Percentiles rank a stretch among this genome's conserved stretches.
Conservation (phyloP, 2,888 invertebrate species). For the Phania funesta region DNA sequence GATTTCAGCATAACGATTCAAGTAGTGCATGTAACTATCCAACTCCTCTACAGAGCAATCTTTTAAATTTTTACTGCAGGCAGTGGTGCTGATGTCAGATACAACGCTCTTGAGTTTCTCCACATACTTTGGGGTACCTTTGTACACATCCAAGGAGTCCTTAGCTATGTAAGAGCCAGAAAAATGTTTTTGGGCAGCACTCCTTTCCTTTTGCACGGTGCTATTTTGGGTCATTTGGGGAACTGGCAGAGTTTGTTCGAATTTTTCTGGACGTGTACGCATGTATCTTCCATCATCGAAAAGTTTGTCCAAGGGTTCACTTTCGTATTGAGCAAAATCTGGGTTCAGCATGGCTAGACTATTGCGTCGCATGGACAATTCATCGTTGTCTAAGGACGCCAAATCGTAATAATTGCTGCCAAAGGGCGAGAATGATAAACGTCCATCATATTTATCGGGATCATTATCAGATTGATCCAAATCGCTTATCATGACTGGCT, state of each 20-base stretch:
- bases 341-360: slow-evolving; percentile 57
- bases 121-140: slow-evolving; percentile 70
- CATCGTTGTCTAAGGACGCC: slow-evolving; percentile 58
- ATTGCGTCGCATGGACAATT: slow-evolving; percentile 46
- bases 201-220: slow-evolving; percentile 72
- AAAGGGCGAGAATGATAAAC: slow-evolving; percentile 73
- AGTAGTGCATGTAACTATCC: slow-evolving; percentile 75
- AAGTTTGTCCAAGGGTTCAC: slow-evolving; percentile 76
- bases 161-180: neutral
- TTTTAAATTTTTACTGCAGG: slow-evolving; percentile 72
- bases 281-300: slow-evolving; percentile 69
- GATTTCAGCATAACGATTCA: slow-evolving; percentile 75
- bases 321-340: slow-evolving; percentile 73
- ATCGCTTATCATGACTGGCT: slow-evolving; percentile 69
- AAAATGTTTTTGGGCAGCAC: slow-evolving; percentile 70
- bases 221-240: slow-evolving; percentile 72
- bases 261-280: neutral
- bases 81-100: slow-evolving; percentile 73
- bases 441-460: slow-evolving; percentile 68
- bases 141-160: slow-evolving; percentile 12
- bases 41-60: slow-evolving; percentile 73
- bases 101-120: slow-evolving; percentile 71
- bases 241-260: neutral
- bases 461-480: slow-evolving; percentile 75
- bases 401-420: slow-evolving; percentile 66